phyloP scores from a whole-genome alignment of 2,888 invertebrate species.

The Acleris literana region DNA sequence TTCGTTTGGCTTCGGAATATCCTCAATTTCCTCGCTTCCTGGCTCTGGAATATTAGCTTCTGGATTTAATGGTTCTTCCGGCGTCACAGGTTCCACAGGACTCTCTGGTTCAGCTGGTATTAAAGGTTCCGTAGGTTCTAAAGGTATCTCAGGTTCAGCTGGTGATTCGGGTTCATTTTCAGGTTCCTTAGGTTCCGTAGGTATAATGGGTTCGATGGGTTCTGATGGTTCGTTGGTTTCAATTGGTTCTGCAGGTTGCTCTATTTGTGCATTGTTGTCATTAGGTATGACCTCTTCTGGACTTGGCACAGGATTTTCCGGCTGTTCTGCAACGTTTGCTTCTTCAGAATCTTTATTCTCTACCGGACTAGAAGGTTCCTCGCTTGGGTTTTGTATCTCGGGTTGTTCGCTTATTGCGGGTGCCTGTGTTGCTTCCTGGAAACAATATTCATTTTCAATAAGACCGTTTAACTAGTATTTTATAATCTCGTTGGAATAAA shows the following conservation, averaged over 20 bases:
- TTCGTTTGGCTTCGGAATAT: background rate
- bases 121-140: background rate
- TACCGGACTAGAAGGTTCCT: conserved; percentile 1
- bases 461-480: too few relatives aligned
- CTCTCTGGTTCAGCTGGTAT: background rate
- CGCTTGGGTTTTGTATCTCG: conserved; percentile 1
- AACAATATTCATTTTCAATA: background rate
- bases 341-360: background rate
- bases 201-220: background rate
- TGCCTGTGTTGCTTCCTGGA: conserved; percentile 8
- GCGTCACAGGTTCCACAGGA: too few relatives aligned
- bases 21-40: conserved; percentile 5
- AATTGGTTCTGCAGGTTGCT: background rate
- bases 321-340: background rate
- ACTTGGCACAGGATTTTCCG: background rate
- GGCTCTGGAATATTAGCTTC: conserved; percentile 5
- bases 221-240: background rate
- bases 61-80: background rate
- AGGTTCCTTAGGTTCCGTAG: background rate
- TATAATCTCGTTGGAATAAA: too few relatives aligned
- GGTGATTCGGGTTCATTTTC: background rate
- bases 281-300: background rate
- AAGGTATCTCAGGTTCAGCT: background rate
- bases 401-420: conserved; percentile 8
- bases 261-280: background rate